phyloP scores from a whole-genome alignment of 1,140 invertebrate genomes.

The Drosophila willistoni region DNA sequence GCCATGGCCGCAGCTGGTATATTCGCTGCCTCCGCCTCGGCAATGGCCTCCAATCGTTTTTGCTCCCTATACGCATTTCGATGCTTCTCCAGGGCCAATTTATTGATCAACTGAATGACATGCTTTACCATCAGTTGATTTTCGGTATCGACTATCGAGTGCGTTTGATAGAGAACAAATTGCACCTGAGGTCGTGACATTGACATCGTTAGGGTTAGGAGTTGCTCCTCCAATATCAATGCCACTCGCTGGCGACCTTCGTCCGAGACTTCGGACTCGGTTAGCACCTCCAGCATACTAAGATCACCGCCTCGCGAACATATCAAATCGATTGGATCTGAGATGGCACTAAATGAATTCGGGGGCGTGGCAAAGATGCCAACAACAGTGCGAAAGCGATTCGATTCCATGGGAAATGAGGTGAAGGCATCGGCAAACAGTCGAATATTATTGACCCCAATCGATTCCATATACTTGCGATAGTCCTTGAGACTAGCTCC shows the following conservation, averaged over 20 bases:
- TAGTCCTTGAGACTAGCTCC: slow-evolving; percentile 84
- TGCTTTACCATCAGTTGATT: slow-evolving; percentile 87
- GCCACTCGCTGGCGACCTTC: slow-evolving; percentile 85
- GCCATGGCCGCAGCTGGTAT: slow-evolving; percentile 75
- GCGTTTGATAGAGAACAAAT: slow-evolving; percentile 88
- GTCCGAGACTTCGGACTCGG: slow-evolving; percentile 86
- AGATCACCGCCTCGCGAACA: slow-evolving; percentile 87
- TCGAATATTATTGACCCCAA: slow-evolving; percentile 85
- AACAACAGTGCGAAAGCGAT: slow-evolving; percentile 87
- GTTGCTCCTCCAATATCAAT: slow-evolving; percentile 87
- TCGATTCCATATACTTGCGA: slow-evolving; percentile 84
- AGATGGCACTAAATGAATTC: slow-evolving; percentile 89
- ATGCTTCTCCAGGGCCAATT: slow-evolving; percentile 86
- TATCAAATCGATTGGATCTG: slow-evolving; percentile 89
- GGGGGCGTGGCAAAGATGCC: slow-evolving; percentile 89
- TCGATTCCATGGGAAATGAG: slow-evolving; percentile 85
- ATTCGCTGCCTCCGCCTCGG: slow-evolving; percentile 73
- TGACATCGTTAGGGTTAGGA: slow-evolving; percentile 86
- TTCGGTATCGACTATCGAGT: slow-evolving; percentile 87
- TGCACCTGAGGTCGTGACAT: slow-evolving; percentile 89
- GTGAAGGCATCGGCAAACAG: slow-evolving; percentile 86
- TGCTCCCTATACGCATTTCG: slow-evolving; percentile 73
- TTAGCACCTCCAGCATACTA: slow-evolving; percentile 87
- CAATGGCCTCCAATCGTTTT: slow-evolving; percentile 73
- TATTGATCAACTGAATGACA: slow-evolving; percentile 86